These are phyloP conservation scores for Regulus satrapa DNA, from an alignment of 2,113 vertebrate genomes.

Conservation along the genomic window DNA sequence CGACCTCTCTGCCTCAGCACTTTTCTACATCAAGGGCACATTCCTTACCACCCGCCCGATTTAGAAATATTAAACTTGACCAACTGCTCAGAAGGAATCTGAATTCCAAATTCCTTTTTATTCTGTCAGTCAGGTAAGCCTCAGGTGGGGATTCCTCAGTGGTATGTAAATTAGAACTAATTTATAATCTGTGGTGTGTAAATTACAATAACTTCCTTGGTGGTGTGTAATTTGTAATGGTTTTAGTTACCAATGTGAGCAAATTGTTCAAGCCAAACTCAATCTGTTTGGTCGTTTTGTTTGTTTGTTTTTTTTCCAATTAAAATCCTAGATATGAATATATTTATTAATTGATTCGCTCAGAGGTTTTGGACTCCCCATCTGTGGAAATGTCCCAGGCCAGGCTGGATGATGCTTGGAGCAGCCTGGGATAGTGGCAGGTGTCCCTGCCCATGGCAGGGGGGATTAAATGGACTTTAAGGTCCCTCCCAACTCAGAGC, in stretches of 20 bases:
- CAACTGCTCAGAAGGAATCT: background rate
- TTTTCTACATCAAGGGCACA: background rate
- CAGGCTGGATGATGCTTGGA: background rate
- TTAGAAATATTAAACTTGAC: background rate
- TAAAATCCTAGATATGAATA: background rate
- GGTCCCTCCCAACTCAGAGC: background rate
- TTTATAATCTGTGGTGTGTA: background rate
- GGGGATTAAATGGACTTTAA: background rate
- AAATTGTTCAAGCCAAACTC: background rate
- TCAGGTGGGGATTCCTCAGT: background rate
- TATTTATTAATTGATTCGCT: background rate
- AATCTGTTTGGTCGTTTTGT: background rate
- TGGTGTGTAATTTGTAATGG: background rate
- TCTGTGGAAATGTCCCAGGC: background rate
- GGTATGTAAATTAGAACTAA: background rate
- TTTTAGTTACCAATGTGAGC: background rate
- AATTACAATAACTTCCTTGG: background rate
- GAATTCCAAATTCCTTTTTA: background rate
- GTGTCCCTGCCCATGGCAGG: background rate
- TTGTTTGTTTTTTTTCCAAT: accelerated
- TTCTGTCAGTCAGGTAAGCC: background rate
- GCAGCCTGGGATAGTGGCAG: background rate
- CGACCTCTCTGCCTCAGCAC: background rate
- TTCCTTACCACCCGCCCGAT: background rate
- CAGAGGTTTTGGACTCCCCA: background rate